Conservation (phyloP, 2,113 vertebrate species). For the Rattus rattus region DNA sequence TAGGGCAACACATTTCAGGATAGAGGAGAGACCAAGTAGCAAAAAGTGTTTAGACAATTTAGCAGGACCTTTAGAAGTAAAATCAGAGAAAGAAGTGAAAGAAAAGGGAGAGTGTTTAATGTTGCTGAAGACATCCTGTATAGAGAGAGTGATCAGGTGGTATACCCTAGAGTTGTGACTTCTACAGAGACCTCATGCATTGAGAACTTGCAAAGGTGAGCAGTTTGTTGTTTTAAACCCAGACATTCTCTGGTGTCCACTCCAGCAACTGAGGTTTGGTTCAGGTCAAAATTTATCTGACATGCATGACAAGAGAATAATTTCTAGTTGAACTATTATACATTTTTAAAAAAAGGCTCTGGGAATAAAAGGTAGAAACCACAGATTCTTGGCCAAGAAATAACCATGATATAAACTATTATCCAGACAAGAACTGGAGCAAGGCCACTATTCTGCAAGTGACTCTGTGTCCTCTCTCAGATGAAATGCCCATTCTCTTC, state of each 20-base stretch:
- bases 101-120: constrained; percentile 36
- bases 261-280: constrained; percentile 28
- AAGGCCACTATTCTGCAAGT: neutral
- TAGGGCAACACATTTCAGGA: neutral
- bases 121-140: constrained; percentile 3
- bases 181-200: neutral
- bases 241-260: neutral
- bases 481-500: neutral
- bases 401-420: neutral
- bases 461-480: neutral
- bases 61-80: neutral
- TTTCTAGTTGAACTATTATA: constrained; percentile 45
- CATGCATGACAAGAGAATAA: constrained; percentile 34
- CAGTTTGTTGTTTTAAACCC: neutral
- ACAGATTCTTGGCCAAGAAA: constrained; percentile 11
- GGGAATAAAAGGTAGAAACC: constrained; percentile 32
- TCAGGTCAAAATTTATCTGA: constrained; percentile 30
- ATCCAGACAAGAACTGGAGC: constrained; percentile 23
- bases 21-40: neutral
- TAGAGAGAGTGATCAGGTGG: neutral
- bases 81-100: neutral
- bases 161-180: neutral
- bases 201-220: neutral
- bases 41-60: constrained; percentile 26
- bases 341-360: constrained; percentile 9